Evolutionary conservation across 2,113 vertebrate genomes (phyloP).

Genomic region (Bos taurus): DNA sequence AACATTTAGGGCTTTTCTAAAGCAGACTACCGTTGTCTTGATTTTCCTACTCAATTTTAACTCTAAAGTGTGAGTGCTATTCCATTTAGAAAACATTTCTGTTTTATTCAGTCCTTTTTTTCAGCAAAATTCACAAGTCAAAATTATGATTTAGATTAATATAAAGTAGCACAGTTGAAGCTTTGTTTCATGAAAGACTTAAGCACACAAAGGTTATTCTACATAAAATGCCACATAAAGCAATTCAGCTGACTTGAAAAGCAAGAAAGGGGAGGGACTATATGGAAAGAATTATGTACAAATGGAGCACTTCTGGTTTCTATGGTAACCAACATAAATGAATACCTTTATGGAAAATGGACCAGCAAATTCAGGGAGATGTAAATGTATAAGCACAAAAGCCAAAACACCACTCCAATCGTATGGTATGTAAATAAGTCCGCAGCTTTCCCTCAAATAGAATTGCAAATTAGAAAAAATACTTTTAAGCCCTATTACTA

Average conservation of each 20-base stretch:
- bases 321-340: slow-evolving; percentile 72
- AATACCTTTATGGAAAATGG: slow-evolving; percentile 64
- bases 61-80: background rate
- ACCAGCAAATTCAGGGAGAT: slow-evolving; percentile 60
- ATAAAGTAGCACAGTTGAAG: slow-evolving; percentile 1
- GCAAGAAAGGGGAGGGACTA: slow-evolving; percentile 26
- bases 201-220: slow-evolving; percentile 35
- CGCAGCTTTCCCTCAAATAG: background rate
- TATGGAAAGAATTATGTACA: slow-evolving; percentile 13
- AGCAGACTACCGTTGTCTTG: background rate
- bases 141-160: background rate
- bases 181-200: slow-evolving; percentile 19
- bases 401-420: background rate
- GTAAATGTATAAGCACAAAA: slow-evolving; percentile 65
- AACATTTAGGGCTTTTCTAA: slow-evolving; percentile 38
- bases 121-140: background rate
- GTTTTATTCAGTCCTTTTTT: background rate
- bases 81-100: slow-evolving; percentile 39
- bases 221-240: slow-evolving; percentile 21
- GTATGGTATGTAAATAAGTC: slow-evolving; percentile 31
- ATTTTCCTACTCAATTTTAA: slow-evolving; percentile 43
- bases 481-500: background rate
- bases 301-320: slow-evolving; percentile 69
- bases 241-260: slow-evolving; percentile 61
- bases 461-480: background rate